Evolutionary conservation across 2,888 invertebrate genomes (phyloP).

Genomic region (Podabrus alpinus): DNA sequence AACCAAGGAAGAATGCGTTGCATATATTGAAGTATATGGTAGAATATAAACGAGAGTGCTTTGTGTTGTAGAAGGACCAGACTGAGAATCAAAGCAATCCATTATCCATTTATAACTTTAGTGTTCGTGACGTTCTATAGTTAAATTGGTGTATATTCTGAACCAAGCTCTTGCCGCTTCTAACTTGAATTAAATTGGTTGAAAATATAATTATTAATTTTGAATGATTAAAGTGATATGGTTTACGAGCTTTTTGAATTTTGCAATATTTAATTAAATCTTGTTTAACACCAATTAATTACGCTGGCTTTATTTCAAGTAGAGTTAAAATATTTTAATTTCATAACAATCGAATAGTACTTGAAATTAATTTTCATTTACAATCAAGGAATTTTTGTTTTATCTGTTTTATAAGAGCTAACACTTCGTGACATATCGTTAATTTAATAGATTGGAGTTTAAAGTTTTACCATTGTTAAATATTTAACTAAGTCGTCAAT

Average conservation of each 20-base stretch:
- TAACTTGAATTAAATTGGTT: slow-evolving; percentile 8
- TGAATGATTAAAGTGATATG: slow-evolving; percentile 13
- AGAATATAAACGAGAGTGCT: slow-evolving; percentile 13
- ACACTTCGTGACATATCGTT: not conserved
- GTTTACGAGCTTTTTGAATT: slow-evolving; percentile 1
- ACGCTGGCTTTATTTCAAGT: not conserved
- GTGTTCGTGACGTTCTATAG: slow-evolving; percentile 22
- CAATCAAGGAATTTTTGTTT: not conserved
- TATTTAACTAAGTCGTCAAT: not conserved
- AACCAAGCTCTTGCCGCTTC: slow-evolving; percentile 5
- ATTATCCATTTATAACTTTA: slow-evolving; percentile 27
- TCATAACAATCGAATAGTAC: not conserved
- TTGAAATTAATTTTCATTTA: not conserved
- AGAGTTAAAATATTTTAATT: not conserved
- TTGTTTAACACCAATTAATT: not conserved
- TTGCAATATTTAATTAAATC: not conserved
- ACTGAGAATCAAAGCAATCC: slow-evolving; percentile 22
- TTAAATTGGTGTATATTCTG: slow-evolving; percentile 18
- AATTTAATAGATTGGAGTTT: not conserved
- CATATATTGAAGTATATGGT: slow-evolving; percentile 9
- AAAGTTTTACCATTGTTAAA: not conserved
- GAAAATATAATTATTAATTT: slow-evolving; percentile 20
- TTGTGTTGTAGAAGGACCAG: slow-evolving; percentile 21
- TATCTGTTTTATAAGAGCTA: not conserved
- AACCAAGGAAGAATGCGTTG: slow-evolving; percentile 6